Conservation (phyloP, 1,140 invertebrate genomes). For the Ylistrum balloti region DNA sequence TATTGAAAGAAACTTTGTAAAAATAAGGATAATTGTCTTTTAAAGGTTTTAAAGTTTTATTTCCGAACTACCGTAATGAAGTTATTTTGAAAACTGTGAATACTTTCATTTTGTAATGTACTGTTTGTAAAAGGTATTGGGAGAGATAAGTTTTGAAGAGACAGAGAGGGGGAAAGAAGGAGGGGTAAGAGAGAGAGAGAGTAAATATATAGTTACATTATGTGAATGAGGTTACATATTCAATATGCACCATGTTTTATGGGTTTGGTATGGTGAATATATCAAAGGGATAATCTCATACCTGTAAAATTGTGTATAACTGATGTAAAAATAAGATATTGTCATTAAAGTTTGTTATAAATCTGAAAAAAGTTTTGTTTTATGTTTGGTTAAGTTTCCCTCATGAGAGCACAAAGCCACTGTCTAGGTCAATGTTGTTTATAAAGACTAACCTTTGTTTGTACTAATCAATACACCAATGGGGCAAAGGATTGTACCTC, state of each 20-base stretch:
- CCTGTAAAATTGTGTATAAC: slow-evolving; percentile 21
- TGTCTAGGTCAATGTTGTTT: slow-evolving; percentile 26
- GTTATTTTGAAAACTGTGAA: slow-evolving; percentile 7
- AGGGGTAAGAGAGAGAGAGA: background rate
- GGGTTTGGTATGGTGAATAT: background rate
- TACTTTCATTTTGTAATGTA: background rate
- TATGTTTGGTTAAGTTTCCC: background rate
- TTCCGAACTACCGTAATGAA: background rate
- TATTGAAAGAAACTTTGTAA: background rate
- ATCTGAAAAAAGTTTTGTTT: slow-evolving; percentile 21
- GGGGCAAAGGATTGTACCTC: background rate
- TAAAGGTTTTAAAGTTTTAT: background rate
- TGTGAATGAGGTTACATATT: background rate
- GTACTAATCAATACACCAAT: background rate
- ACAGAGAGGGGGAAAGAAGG: too few relatives aligned
- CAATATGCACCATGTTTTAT: background rate
- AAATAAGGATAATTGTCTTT: too few relatives aligned
- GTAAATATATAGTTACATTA: background rate
- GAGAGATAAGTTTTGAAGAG: too few relatives aligned
- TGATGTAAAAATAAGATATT: slow-evolving; percentile 40
- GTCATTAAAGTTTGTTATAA: slow-evolving; percentile 33
- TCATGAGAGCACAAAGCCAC: slow-evolving; percentile 37
- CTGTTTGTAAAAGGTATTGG: background rate
- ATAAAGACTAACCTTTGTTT: background rate
- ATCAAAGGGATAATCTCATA: background rate